A percentile compares a stretch with the other conserved stretches of the same genome.
These are phyloP conservation scores for Dromaius novaehollandiae DNA, from an alignment of 2,113 vertebrate species.

Conservation along the genomic window DNA sequence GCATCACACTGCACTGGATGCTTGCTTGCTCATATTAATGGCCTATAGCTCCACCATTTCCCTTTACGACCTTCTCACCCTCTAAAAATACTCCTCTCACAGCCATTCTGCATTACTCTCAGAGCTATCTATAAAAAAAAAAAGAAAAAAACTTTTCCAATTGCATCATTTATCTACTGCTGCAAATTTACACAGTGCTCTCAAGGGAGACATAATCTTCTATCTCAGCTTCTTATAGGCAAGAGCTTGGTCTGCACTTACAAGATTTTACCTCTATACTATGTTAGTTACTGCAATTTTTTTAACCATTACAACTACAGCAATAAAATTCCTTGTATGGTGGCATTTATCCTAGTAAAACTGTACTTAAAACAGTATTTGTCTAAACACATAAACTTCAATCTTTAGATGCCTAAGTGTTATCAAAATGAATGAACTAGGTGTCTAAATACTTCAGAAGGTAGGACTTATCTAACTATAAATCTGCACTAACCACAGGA, in stretches of 20 bases:
- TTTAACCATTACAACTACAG: background rate
- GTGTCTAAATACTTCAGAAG: background rate
- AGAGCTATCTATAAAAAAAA: background rate
- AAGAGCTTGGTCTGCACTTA: background rate
- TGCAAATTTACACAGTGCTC: slow-evolving; percentile 34
- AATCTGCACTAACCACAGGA: background rate
- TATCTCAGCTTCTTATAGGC: background rate
- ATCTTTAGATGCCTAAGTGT: background rate
- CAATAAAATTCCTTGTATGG: background rate
- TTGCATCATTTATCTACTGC: slow-evolving; percentile 42
- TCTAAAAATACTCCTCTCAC: slow-evolving; percentile 7
- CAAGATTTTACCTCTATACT: background rate
- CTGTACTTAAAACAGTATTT: background rate
- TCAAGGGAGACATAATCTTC: slow-evolving; percentile 1
- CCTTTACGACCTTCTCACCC: slow-evolving; percentile 14
- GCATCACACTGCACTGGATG: background rate
- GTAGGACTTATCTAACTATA: background rate
- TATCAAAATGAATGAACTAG: background rate
- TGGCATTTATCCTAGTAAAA: background rate
- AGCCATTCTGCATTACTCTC: background rate
- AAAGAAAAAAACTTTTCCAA: slow-evolving; percentile 21
- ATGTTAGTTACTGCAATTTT: background rate
- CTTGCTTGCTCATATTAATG: slow-evolving; percentile 3
- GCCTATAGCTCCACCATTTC: background rate
- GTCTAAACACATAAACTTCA: background rate